Conservation (phyloP, 2,888 invertebrate species). For the Torymus texanus region DNA sequence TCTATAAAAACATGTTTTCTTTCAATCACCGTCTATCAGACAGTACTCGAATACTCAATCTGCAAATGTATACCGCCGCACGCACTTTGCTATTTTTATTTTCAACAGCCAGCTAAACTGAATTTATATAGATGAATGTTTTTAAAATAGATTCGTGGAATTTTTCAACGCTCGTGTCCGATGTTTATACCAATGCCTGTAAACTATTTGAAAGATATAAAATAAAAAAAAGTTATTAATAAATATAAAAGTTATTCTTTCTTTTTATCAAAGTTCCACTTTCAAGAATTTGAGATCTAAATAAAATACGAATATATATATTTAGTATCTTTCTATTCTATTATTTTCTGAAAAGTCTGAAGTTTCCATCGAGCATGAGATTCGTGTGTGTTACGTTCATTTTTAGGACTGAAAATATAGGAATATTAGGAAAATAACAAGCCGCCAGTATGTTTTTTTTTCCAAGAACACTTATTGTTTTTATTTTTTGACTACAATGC, state of each 20-base stretch:
- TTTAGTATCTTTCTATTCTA: no score
- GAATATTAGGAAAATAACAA: conserved; percentile 1
- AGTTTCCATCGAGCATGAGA: no score
- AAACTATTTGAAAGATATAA: background rate
- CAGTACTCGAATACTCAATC: background rate
- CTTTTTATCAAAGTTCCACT: no score
- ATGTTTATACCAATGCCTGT: background rate
- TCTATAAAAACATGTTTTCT: conserved; percentile 7
- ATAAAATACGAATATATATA: no score
- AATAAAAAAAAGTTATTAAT: no score
- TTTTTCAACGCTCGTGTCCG: background rate
- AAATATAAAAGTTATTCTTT: no score
- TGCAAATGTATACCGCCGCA: background rate
- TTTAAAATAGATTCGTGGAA: background rate
- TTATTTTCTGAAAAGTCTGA: no score
- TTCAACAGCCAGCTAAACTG: background rate
- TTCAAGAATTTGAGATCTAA: no score
- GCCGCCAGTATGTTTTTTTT: conserved; percentile 5
- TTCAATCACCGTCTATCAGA: background rate
- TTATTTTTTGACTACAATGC: conserved; percentile 46
- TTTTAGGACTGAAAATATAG: no score
- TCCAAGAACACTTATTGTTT: conserved; percentile 46
- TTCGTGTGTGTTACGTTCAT: no score
- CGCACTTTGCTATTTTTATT: conserved; percentile 20
- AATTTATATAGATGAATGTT: background rate